A percentile compares a stretch with the other conserved stretches of the same genome.
Evolutionary conservation across 2,797 vertebrate genomes (phyloP).

Genomic region (Manis crassicaudata): DNA sequence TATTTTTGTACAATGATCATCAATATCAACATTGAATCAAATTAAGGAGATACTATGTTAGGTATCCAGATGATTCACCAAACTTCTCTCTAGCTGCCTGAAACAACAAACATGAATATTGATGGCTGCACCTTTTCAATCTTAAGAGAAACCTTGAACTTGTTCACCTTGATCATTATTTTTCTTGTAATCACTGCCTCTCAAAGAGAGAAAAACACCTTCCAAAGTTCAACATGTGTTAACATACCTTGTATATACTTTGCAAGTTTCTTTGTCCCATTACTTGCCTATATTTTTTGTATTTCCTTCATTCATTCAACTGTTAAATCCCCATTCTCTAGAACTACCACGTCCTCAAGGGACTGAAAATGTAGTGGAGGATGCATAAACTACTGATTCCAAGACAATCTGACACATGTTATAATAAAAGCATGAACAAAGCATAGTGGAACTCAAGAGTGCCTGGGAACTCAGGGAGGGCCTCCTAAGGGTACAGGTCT

Average conservation of each 20-base stretch:
- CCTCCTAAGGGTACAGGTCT: background rate
- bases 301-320: constrained; percentile 27
- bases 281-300: constrained; percentile 5
- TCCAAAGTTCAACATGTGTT: background rate
- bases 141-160: background rate
- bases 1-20: background rate
- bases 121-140: background rate
- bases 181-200: constrained; percentile 29
- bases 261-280: constrained; percentile 31
- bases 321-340: constrained; percentile 40
- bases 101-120: constrained; percentile 30
- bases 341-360: background rate
- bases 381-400: background rate
- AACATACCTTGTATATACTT: background rate
- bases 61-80: background rate
- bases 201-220: background rate
- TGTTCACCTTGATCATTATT: background rate
- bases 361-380: background rate
- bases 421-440: constrained; percentile 46
- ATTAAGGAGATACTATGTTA: background rate
- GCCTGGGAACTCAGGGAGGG: background rate
- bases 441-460: background rate
- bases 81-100: constrained; percentile 20
- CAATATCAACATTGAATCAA: constrained; percentile 38
- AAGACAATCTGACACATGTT: background rate